Evolutionary conservation across 1,140 invertebrate species (phyloP).

Genomic region (Tyrophagus putrescentiae): DNA sequence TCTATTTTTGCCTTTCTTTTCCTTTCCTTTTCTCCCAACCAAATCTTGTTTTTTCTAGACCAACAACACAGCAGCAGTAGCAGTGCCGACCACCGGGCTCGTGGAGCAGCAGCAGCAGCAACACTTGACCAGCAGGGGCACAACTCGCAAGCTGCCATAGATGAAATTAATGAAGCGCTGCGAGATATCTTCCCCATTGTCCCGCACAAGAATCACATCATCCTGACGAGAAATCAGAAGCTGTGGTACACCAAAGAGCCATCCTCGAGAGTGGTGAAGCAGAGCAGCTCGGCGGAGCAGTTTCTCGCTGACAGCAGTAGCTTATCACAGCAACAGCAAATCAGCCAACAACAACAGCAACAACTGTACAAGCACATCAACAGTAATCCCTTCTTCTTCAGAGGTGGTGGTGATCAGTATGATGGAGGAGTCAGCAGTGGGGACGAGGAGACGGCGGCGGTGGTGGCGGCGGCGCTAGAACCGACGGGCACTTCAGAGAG

Average conservation of each 20-base stretch:
- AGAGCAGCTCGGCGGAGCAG: too few species aligned
- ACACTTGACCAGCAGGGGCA: background rate
- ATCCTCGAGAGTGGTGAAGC: too few species aligned
- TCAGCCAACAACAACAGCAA: conserved; percentile 7
- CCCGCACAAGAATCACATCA: conserved; percentile 21
- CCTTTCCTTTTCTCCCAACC: background rate
- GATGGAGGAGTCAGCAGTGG: too few species aligned
- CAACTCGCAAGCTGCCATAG: conserved; percentile 24
- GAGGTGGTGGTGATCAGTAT: too few species aligned
- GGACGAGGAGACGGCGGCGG: too few species aligned
- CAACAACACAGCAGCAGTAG: too few species aligned
- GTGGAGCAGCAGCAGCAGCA: background rate
- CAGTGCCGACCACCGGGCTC: too few species aligned
- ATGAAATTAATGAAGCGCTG: conserved; percentile 25
- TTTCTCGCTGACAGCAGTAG: background rate
- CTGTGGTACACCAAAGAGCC: background rate
- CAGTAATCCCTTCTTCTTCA: too few species aligned
- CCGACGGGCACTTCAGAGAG: too few species aligned
- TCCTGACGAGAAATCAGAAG: conserved; percentile 19
- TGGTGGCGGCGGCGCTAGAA: too few species aligned
- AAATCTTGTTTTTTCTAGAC: background rate
- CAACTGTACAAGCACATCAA: background rate
- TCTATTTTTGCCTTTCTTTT: background rate
- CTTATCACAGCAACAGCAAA: background rate
- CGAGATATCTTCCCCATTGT: conserved; percentile 25